Percentiles rank a stretch among this genome's conserved stretches.
These are phyloP conservation scores for Epinephelus moara DNA, from an alignment of 2,113 vertebrate genomes.

Conservation along the genomic window DNA sequence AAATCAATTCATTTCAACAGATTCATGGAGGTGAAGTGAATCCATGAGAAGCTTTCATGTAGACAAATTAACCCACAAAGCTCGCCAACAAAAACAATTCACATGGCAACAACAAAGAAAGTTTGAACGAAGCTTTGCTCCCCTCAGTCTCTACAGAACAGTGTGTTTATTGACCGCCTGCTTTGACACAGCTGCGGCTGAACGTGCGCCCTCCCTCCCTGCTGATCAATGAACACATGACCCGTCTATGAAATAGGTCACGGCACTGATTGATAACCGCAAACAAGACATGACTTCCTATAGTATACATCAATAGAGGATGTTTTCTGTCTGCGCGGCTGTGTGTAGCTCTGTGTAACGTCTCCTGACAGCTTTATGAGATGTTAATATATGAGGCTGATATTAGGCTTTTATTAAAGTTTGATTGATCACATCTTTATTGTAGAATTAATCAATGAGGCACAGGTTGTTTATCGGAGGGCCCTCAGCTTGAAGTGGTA, in stretches of 20 bases:
- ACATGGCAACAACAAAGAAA: background rate
- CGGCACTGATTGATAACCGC: slow-evolving; percentile 52
- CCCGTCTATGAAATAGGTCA: slow-evolving; percentile 64
- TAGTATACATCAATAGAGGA: slow-evolving; percentile 35
- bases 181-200: slow-evolving; percentile 13
- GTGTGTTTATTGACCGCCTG: slow-evolving; percentile 45
- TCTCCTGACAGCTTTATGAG: slow-evolving; percentile 21
- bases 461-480: background rate
- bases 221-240: slow-evolving; percentile 49
- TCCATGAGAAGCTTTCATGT: background rate
- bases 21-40: background rate
- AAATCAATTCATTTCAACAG: background rate
- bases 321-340: slow-evolving; percentile 1
- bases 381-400: slow-evolving; percentile 4
- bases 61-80: background rate
- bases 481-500: background rate
- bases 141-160: background rate
- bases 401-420: background rate
- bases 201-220: background rate
- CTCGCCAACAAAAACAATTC: background rate
- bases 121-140: background rate
- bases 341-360: slow-evolving; percentile 3
- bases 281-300: slow-evolving; percentile 45
- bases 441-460: background rate
- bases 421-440: slow-evolving; percentile 12